phyloP scores from a whole-genome alignment of 2,888 invertebrate species.

The Melangyna quadrimaculata region DNA sequence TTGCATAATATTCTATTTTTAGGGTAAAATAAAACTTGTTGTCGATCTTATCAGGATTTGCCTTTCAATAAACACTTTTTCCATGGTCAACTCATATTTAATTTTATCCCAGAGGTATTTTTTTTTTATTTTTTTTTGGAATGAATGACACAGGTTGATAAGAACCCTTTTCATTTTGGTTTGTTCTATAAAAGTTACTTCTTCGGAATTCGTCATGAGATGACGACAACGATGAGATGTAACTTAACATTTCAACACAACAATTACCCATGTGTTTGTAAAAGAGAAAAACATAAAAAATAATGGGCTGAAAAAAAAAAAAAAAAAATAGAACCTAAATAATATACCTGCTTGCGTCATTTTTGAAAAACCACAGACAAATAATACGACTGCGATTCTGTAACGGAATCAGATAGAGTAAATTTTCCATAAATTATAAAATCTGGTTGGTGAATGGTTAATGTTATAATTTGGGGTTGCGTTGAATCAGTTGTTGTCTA shows the following conservation, averaged over 20 bases:
- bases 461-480: conserved; percentile 9
- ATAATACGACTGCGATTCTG: background rate
- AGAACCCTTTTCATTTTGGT: conserved; percentile 11
- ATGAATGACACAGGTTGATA: background rate
- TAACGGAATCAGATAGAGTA: background rate
- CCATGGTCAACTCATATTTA: background rate
- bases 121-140: background rate
- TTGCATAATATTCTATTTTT: background rate
- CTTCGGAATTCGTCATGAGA: background rate
- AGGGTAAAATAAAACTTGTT: background rate
- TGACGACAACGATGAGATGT: background rate
- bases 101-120: background rate
- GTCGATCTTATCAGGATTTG: background rate
- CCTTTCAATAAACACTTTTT: background rate
- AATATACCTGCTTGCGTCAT: conserved; percentile 24
- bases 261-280: background rate
- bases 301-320: background rate
- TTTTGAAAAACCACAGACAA: background rate
- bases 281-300: background rate
- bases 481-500: conserved; percentile 7
- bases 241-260: background rate
- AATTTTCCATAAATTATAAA: background rate
- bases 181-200: background rate
- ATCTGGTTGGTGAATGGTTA: background rate
- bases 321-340: background rate